Conservation (phyloP, 2,113 vertebrate species). For the Tenebrosternarchus preto region DNA sequence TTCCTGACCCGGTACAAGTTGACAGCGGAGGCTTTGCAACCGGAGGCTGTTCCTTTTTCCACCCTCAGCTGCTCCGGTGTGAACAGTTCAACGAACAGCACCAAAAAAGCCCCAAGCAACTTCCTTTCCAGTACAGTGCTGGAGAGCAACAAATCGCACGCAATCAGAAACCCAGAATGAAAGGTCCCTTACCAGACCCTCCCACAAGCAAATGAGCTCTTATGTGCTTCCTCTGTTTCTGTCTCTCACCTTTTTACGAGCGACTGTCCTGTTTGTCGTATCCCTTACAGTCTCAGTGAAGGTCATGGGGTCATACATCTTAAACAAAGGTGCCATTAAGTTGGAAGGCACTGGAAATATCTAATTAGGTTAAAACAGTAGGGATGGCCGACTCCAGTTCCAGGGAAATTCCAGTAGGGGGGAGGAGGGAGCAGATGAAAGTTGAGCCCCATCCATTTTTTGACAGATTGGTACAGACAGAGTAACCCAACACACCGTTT, state of each 20-base stretch:
- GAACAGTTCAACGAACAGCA: conserved; percentile 10
- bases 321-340: conserved; percentile 70
- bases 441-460: conserved; percentile 56
- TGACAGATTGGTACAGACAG: conserved; percentile 70
- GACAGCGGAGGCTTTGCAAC: conserved; percentile 56
- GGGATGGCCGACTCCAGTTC: conserved; percentile 61
- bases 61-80: conserved; percentile 21
- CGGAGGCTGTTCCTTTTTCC: conserved; percentile 52
- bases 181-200: background rate
- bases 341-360: conserved; percentile 67
- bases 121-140: background rate
- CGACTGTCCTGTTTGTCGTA: background rate
- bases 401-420: conserved; percentile 78
- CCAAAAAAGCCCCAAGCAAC: background rate
- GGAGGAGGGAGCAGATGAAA: conserved; percentile 48
- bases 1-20: conserved; percentile 6
- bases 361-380: conserved; percentile 74
- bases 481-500: conserved; percentile 70
- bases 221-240: background rate
- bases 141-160: background rate
- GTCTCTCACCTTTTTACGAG: background rate
- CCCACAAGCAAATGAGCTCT: background rate
- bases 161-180: background rate
- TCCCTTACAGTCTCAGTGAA: conserved; percentile 57
- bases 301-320: conserved; percentile 52